A percentile compares a stretch with the other conserved stretches of the same genome.
Evolutionary conservation across 2,888 invertebrate species (phyloP).

Genomic region (Cotesia congregata): DNA sequence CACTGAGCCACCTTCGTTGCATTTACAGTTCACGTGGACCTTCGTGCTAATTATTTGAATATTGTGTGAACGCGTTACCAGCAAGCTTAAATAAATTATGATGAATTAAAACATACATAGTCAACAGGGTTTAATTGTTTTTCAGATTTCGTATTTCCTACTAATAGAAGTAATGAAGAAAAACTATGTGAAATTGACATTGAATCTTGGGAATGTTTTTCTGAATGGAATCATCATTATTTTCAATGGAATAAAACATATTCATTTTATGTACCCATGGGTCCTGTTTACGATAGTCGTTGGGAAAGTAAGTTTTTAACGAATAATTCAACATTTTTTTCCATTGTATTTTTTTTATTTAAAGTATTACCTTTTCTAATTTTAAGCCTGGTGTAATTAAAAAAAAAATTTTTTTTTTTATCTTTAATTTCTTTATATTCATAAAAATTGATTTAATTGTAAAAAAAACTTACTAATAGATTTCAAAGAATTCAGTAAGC

Average conservation of each 20-base stretch:
- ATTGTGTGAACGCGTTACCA: too few relatives aligned
- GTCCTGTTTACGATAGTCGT: background rate
- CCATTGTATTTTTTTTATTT: too few relatives aligned
- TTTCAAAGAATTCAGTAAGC: background rate
- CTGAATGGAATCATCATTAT: constrained; percentile 3
- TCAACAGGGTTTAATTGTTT: background rate
- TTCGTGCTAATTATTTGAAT: too few relatives aligned
- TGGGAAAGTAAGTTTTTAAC: background rate
- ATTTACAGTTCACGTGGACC: too few relatives aligned
- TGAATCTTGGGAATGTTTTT: background rate
- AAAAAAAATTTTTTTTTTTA: background rate
- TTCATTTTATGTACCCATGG: background rate
- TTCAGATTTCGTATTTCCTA: background rate
- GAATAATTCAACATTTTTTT: background rate
- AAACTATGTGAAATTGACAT: background rate
- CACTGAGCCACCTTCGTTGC: too few relatives aligned
- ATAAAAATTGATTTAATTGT: too few relatives aligned
- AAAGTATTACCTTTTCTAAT: too few relatives aligned
- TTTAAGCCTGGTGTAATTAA: background rate
- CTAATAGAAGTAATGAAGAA: background rate
- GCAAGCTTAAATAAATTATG: background rate
- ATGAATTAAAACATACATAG: background rate
- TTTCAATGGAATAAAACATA: background rate
- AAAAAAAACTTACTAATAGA: background rate
- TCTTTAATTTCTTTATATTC: too few relatives aligned